Evolutionary conservation across 2,113 vertebrate genomes (phyloP).

Genomic region (Manacus vitellinus): DNA sequence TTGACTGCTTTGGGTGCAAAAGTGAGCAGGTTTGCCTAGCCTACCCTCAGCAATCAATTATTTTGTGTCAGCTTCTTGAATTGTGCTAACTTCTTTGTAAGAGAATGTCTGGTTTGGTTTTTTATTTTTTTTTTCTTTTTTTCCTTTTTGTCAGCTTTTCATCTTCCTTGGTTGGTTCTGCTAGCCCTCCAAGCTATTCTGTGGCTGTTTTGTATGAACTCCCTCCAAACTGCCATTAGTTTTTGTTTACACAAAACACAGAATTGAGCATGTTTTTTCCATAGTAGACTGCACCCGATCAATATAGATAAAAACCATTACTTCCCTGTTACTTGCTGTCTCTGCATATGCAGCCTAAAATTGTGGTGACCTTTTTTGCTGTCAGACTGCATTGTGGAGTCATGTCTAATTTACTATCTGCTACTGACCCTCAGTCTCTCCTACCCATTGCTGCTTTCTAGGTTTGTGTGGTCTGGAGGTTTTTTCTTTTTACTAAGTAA

Average conservation of each 20-base stretch:
- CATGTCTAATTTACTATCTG: slow-evolving; percentile 43
- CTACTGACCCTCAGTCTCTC: slow-evolving; percentile 40
- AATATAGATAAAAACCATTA: slow-evolving; percentile 43
- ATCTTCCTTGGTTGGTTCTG: slow-evolving; percentile 29
- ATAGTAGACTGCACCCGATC: slow-evolving; percentile 13
- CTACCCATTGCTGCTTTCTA: slow-evolving; percentile 21
- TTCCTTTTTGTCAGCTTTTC: slow-evolving; percentile 14
- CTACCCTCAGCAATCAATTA: not conserved
- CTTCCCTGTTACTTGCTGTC: slow-evolving; percentile 43
- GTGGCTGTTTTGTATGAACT: slow-evolving; percentile 14
- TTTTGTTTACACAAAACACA: slow-evolving; percentile 38
- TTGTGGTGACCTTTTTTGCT: slow-evolving; percentile 64
- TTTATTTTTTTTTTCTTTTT: not conserved
- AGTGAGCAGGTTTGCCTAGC: not conserved
- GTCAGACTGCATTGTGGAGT: slow-evolving; percentile 59
- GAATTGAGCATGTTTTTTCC: slow-evolving; percentile 19
- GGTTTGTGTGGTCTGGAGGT: not conserved
- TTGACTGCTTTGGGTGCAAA: not conserved
- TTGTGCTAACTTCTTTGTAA: not conserved
- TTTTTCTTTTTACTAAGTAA: not conserved
- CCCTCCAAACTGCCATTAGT: slow-evolving; percentile 22
- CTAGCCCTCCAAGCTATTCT: slow-evolving; percentile 41
- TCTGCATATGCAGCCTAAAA: slow-evolving; percentile 52
- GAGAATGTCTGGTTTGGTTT: not conserved
- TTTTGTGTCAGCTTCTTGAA: not conserved